Percentiles rank a stretch among this genome's conserved stretches.
phyloP scores from a whole-genome alignment of 2,888 invertebrate species.

The Dichetophora obliterata region DNA sequence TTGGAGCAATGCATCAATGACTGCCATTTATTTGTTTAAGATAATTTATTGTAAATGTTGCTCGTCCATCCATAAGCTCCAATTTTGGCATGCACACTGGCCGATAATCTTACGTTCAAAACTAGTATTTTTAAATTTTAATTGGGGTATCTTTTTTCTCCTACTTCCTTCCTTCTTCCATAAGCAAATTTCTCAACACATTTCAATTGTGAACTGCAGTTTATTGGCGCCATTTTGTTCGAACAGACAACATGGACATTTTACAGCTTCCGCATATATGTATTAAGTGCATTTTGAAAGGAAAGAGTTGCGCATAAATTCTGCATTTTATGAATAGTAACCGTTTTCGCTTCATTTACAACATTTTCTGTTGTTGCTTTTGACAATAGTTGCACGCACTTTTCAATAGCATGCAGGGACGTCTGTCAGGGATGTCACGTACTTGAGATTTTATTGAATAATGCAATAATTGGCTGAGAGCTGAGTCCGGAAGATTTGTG shows the following conservation, averaged over 20 bases:
- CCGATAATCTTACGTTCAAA: too few species aligned
- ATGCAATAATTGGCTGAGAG: neutral
- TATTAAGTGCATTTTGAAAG: neutral
- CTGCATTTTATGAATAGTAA: neutral
- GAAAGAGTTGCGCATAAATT: constrained; percentile 9
- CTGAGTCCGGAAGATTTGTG: too few species aligned
- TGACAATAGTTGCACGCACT: neutral
- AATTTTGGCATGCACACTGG: too few species aligned
- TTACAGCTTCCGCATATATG: neutral
- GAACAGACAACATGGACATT: neutral
- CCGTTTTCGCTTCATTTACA: neutral
- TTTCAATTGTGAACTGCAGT: neutral
- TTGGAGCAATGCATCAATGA: too few species aligned
- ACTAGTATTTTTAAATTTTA: too few species aligned
- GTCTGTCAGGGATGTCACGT: neutral
- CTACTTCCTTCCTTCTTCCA: neutral
- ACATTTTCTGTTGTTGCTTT: neutral
- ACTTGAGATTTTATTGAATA: neutral
- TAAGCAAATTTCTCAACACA: neutral
- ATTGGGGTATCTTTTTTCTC: too few species aligned
- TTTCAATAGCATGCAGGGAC: neutral
- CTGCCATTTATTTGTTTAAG: too few species aligned
- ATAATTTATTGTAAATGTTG: too few species aligned
- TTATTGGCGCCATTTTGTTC: neutral
- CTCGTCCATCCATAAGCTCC: too few species aligned